Conservation (phyloP, 2,797 vertebrate genomes). For the Phoebastria nigripes region DNA sequence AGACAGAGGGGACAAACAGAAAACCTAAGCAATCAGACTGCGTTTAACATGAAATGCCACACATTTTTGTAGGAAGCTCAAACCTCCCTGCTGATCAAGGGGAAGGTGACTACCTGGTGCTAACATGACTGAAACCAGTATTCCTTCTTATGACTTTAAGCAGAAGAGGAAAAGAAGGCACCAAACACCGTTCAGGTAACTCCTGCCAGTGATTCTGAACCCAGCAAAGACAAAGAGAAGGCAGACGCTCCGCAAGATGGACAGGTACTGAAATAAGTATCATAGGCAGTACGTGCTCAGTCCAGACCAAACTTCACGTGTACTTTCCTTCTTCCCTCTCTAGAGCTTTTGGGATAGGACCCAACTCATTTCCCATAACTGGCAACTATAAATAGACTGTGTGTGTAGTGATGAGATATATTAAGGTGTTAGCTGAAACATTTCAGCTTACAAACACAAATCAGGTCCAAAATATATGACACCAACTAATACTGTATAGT, state of each 20-base stretch:
- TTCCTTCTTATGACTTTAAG: neutral
- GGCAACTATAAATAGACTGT: neutral
- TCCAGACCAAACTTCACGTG: accelerated
- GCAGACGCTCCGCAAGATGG: neutral
- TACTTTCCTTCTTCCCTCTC: neutral
- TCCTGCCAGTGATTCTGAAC: slow-evolving; percentile 37
- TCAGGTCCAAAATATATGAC: neutral
- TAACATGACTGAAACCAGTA: neutral
- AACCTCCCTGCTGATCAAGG: neutral
- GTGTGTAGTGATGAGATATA: neutral
- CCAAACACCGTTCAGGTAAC: slow-evolving; percentile 49
- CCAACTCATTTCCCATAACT: neutral
- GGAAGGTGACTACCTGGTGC: accelerated
- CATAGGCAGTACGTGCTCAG: neutral
- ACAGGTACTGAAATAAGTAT: slow-evolving; percentile 6
- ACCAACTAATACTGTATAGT: neutral
- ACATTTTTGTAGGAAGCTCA: neutral
- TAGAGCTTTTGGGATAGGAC: neutral
- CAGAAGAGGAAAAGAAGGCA: slow-evolving; percentile 41
- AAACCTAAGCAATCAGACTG: neutral
- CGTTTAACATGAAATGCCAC: neutral
- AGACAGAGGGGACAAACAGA: neutral
- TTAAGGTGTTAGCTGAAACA: neutral
- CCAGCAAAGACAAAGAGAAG: neutral
- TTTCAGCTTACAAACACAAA: neutral